Evolutionary conservation across 2,888 invertebrate species (phyloP).

Genomic region (Hemicrepidius hirtus): DNA sequence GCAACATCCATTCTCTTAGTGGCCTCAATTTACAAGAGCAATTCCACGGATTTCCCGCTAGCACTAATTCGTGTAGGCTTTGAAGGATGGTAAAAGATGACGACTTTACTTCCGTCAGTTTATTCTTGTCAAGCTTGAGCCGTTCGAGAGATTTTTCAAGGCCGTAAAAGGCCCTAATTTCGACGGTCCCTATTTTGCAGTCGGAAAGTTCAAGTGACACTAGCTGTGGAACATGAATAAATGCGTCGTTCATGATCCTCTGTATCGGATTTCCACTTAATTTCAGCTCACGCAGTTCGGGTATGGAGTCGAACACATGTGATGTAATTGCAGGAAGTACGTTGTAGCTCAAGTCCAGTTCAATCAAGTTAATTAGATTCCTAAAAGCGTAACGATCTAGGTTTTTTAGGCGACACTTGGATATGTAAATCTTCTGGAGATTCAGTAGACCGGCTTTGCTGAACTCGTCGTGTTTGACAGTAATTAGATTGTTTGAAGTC

Average conservation of each 20-base stretch:
- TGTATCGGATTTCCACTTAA: constrained; percentile 85
- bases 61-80: constrained; percentile 83
- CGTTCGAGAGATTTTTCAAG: constrained; percentile 84
- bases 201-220: constrained; percentile 83
- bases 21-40: constrained; percentile 86
- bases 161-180: constrained; percentile 82
- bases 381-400: constrained; percentile 83
- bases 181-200: constrained; percentile 82
- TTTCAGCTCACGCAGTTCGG: constrained; percentile 84
- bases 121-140: constrained; percentile 86
- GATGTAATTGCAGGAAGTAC: constrained; percentile 81
- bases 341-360: constrained; percentile 87
- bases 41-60: constrained; percentile 89
- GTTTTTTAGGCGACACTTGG: constrained; percentile 80
- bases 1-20: constrained; percentile 86
- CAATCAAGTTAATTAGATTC: constrained; percentile 86
- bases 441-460: constrained; percentile 84
- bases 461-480: constrained; percentile 83
- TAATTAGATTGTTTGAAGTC: constrained; percentile 81
- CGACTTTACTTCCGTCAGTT: constrained; percentile 79
- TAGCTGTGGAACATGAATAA: constrained; percentile 79
- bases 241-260: constrained; percentile 82
- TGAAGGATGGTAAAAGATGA: constrained; percentile 80
- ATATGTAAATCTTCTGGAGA: constrained; percentile 86
- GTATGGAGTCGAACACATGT: constrained; percentile 82